Evolutionary conservation across 2,797 vertebrate species (phyloP).

Genomic region (Micromesistius poutassou): DNA sequence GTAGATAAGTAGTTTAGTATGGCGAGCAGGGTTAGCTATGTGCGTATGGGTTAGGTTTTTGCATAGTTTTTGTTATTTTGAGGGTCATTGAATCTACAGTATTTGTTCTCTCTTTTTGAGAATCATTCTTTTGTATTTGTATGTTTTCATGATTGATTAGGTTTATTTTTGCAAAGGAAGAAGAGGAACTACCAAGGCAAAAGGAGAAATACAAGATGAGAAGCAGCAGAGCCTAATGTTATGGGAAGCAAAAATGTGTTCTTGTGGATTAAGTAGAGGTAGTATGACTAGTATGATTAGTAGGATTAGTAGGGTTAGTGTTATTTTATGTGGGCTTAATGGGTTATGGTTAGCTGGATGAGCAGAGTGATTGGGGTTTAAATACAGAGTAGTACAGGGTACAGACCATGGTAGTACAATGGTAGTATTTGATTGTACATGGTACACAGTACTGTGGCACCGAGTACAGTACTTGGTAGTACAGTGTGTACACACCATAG

Average conservation of each 20-base stretch:
- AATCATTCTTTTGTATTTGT: background rate
- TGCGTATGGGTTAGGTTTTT: background rate
- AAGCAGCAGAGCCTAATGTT: too few species aligned
- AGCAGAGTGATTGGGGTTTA: background rate
- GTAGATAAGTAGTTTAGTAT: background rate
- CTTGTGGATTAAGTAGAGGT: background rate
- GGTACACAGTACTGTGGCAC: too few species aligned
- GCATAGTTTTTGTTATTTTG: too few species aligned
- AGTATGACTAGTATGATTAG: background rate
- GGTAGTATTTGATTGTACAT: too few species aligned
- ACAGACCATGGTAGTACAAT: too few species aligned
- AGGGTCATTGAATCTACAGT: too few species aligned
- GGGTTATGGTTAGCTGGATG: background rate
- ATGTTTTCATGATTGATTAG: too few species aligned
- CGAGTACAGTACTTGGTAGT: background rate
- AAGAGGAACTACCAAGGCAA: too few species aligned
- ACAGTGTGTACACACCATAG: conserved; percentile 61
- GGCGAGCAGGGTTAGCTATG: background rate
- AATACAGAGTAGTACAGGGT: background rate
- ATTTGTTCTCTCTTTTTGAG: background rate
- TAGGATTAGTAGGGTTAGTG: background rate
- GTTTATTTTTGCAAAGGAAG: too few species aligned
- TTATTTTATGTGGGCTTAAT: background rate
- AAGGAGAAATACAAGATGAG: too few species aligned
- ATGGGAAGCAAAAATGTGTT: too few species aligned